A percentile compares a stretch with the other conserved stretches of the same genome.
phyloP scores from a whole-genome alignment of 2,797 vertebrate species.

The Pelodytes ibericus region DNA sequence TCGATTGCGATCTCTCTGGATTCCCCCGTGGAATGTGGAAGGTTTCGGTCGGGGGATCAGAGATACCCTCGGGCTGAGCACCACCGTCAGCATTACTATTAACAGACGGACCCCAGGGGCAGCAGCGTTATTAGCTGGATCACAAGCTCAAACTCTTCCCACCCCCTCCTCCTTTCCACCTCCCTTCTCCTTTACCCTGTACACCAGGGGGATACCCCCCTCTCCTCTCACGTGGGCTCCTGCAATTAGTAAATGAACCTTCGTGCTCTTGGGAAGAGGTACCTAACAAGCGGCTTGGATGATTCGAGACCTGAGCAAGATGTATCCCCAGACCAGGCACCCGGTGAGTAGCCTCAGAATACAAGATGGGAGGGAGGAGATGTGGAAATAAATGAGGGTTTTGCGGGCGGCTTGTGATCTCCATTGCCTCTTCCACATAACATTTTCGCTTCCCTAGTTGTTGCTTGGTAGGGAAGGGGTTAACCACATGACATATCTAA shows the following conservation, averaged over 20 bases:
- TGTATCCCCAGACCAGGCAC: constrained; percentile 91
- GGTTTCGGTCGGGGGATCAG: constrained; percentile 58
- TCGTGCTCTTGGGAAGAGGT: constrained; percentile 66
- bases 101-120: constrained; percentile 39
- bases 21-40: constrained; percentile 68
- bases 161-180: constrained; percentile 16
- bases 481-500: background rate
- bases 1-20: constrained; percentile 29
- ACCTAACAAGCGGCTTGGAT: constrained; percentile 79
- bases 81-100: constrained; percentile 30
- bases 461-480: constrained; percentile 1
- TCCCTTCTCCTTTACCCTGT: constrained; percentile 44
- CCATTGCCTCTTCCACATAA: constrained; percentile 16
- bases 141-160: constrained; percentile 31
- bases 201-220: constrained; percentile 50
- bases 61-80: constrained; percentile 28
- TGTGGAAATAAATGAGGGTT: background rate
- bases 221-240: constrained; percentile 19
- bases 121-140: constrained; percentile 48
- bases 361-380: constrained; percentile 5
- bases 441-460: background rate
- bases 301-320: constrained; percentile 95
- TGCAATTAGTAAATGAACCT: constrained; percentile 50
- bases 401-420: constrained; percentile 1
- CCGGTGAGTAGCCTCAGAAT: constrained; percentile 78